Percentiles rank a stretch among this genome's conserved stretches.
These are phyloP conservation scores for Morone chrysops DNA, from an alignment of 2,113 vertebrate species.

Conservation along the genomic window DNA sequence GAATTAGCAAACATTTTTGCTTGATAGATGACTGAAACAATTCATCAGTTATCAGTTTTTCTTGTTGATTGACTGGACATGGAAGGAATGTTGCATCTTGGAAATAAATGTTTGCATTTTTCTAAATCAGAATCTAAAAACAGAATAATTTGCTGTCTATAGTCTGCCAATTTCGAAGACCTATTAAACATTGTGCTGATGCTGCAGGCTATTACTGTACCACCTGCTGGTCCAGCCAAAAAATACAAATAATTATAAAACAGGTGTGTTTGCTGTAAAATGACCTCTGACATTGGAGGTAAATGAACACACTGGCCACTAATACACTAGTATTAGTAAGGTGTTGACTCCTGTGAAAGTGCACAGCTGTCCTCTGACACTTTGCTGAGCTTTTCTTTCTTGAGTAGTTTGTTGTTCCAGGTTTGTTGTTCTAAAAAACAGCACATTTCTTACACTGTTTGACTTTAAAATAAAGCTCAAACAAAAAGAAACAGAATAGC, in stretches of 20 bases:
- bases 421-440: constrained; percentile 53
- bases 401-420: constrained; percentile 49
- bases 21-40: no score
- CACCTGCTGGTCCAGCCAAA: constrained; percentile 57
- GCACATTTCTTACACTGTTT: neutral
- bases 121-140: constrained; percentile 5
- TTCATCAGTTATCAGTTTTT: neutral
- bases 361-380: constrained; percentile 50
- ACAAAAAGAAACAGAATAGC: constrained; percentile 13
- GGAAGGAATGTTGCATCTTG: neutral
- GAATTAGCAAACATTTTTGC: neutral
- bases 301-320: constrained; percentile 19
- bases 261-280: constrained; percentile 72
- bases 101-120: neutral
- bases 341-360: constrained; percentile 48
- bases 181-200: constrained; percentile 48
- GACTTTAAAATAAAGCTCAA: constrained; percentile 26
- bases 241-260: constrained; percentile 67
- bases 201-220: constrained; percentile 18
- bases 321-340: constrained; percentile 29
- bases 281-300: constrained; percentile 56
- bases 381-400: constrained; percentile 52
- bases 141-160: neutral
- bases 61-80: neutral
- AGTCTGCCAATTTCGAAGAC: constrained; percentile 3